These are phyloP conservation scores for Strigamia maritima DNA, from an alignment of 2,888 invertebrate species.

Conservation along the genomic window DNA sequence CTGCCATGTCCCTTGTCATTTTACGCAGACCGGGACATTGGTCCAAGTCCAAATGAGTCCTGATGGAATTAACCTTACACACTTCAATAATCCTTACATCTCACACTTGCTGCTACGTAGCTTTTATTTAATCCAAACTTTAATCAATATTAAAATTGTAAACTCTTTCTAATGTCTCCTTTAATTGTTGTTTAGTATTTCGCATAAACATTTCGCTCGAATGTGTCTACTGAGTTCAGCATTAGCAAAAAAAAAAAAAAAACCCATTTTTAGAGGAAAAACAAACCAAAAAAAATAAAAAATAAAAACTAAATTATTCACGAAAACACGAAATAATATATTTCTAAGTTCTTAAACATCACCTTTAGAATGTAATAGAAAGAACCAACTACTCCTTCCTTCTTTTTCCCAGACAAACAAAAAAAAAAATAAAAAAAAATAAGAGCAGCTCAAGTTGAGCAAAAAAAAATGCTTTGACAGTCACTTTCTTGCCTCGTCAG, in stretches of 20 bases:
- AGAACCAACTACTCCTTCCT: not conserved
- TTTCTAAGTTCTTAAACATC: not conserved
- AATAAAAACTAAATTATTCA: not conserved
- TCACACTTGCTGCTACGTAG: not conserved
- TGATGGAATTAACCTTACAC: slow-evolving; percentile 19
- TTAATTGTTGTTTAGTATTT: not conserved
- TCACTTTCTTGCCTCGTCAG: slow-evolving; percentile 34
- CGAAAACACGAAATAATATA: not conserved
- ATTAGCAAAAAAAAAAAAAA: no score
- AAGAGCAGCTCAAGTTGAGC: slow-evolving; percentile 22
- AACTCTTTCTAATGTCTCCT: not conserved
- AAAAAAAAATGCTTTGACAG: slow-evolving; percentile 10
- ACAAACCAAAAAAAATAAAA: no score
- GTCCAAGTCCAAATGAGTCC: slow-evolving; percentile 23
- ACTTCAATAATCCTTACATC: slow-evolving; percentile 20
- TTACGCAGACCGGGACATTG: not conserved
- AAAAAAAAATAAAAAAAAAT: not conserved
- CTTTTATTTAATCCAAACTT: not conserved
- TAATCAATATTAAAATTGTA: not conserved
- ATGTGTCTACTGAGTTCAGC: no score
- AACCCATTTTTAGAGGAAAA: not conserved
- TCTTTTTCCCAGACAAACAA: not conserved
- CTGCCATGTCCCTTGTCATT: slow-evolving; percentile 23
- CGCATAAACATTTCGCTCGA: not conserved
- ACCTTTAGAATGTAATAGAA: not conserved